These are phyloP conservation scores for Ovis canadensis DNA, from an alignment of 2,113 vertebrate species.

Conservation along the genomic window DNA sequence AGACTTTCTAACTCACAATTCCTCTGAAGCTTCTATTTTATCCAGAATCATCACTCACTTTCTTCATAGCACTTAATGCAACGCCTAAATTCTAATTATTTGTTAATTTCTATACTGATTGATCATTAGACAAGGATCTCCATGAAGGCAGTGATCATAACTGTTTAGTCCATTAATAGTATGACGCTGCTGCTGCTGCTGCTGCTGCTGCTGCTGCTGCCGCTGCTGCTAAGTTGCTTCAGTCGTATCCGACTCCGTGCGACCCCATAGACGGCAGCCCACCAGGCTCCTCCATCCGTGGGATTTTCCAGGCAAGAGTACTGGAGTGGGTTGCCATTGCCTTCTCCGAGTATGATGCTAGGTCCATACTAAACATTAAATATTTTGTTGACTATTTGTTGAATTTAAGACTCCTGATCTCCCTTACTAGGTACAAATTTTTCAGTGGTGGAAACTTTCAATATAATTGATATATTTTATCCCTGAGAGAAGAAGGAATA, in stretches of 20 bases:
- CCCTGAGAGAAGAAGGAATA: background rate
- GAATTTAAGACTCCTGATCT: background rate
- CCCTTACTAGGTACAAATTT: background rate
- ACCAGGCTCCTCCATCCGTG: too few relatives aligned
- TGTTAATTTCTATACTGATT: background rate
- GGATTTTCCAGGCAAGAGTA: too few relatives aligned
- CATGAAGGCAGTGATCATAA: background rate
- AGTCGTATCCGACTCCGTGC: rapidly evolving
- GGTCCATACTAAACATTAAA: background rate
- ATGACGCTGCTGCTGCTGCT: background rate
- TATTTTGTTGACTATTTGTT: background rate
- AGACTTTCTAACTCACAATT: background rate
- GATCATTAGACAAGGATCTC: background rate
- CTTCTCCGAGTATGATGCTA: background rate
- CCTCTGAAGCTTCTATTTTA: background rate
- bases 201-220: too few relatives aligned
- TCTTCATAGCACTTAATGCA: background rate
- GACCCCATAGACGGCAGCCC: too few relatives aligned
- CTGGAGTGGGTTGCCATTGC: too few relatives aligned
- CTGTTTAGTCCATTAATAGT: background rate
- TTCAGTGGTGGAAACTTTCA: background rate
- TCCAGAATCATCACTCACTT: background rate
- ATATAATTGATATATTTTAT: background rate
- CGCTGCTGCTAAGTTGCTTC: too few relatives aligned
- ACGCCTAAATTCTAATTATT: background rate